Conservation (phyloP, 92 coral and sea anemone species). For the Phenganax subtilis region DNA sequence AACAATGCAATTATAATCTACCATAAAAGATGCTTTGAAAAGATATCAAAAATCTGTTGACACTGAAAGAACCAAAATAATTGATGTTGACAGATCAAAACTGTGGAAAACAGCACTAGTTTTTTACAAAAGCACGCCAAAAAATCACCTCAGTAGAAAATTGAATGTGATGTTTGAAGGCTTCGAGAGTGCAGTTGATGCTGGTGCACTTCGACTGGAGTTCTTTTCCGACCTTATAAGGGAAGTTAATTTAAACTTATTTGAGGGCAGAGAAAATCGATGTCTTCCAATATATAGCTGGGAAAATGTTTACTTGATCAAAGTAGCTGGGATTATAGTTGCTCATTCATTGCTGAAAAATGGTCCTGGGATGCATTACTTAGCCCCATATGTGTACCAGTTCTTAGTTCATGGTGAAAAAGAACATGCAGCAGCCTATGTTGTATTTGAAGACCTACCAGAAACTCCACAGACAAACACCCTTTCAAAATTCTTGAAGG, state of each 20-base stretch:
- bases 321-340: conserved; percentile 43
- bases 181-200: conserved; percentile 43
- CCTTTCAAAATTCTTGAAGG: conserved; percentile 31
- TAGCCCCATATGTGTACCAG: conserved; percentile 32
- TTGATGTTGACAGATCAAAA: conserved; percentile 32
- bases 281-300: conserved; percentile 41
- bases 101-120: conserved; percentile 39
- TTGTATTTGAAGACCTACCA: conserved; percentile 40
- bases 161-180: conserved; percentile 48
- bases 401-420: conserved; percentile 33
- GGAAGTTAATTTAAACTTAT: conserved; percentile 30
- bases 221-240: conserved; percentile 39
- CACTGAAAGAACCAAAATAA: conserved; percentile 31
- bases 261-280: conserved; percentile 36
- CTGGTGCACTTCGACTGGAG: conserved; percentile 43
- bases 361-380: conserved; percentile 29
- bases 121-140: conserved; percentile 33
- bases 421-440: conserved; percentile 34
- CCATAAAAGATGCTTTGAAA: conserved; percentile 26
- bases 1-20: background rate
- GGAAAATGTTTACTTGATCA: conserved; percentile 41
- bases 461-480: conserved; percentile 37
- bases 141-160: conserved; percentile 24
- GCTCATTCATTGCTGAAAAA: conserved; percentile 20
- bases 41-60: conserved; percentile 19